These are phyloP conservation scores for Eristalis pertinax DNA, from an alignment of 2,888 invertebrate species.

Conservation along the genomic window DNA sequence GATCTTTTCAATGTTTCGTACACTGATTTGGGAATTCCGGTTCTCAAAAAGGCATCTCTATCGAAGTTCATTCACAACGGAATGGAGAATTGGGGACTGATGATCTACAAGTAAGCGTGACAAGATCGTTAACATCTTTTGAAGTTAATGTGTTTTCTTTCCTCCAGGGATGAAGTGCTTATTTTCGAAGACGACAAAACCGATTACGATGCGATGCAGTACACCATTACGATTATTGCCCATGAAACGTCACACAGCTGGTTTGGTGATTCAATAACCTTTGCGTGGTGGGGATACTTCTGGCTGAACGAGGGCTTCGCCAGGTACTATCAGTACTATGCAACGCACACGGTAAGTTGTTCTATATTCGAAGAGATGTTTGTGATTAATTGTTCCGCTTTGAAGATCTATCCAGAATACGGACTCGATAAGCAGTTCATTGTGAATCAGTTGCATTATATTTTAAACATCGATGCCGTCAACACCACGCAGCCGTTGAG, in stretches of 20 bases:
- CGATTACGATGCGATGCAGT: conserved; percentile 75
- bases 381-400: conserved; percentile 78
- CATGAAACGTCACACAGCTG: conserved; percentile 84
- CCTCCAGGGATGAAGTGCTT: conserved; percentile 74
- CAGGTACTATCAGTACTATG: conserved; percentile 86
- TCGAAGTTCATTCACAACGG: conserved; percentile 90
- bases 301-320: conserved; percentile 87
- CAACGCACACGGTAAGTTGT: conserved; percentile 80
- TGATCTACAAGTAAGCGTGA: conserved; percentile 88
- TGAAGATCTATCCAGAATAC: conserved; percentile 85
- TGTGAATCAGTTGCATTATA: conserved; percentile 85
- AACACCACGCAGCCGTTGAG: conserved; percentile 84
- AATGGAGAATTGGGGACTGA: conserved; percentile 96
- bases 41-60: conserved; percentile 90
- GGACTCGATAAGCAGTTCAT: conserved; percentile 87
- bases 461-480: conserved; percentile 84
- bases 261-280: conserved; percentile 85
- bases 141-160: background rate
- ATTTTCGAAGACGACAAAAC: conserved; percentile 74
- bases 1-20: conserved; percentile 88
- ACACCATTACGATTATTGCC: conserved; percentile 83
- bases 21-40: conserved; percentile 82
- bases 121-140: background rate
- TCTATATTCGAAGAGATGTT: background rate
- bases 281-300: conserved; percentile 83